Conservation (phyloP, 37 sponge, comb jelly and placozoan genomes). For the Petrosia ficiformis region DNA sequence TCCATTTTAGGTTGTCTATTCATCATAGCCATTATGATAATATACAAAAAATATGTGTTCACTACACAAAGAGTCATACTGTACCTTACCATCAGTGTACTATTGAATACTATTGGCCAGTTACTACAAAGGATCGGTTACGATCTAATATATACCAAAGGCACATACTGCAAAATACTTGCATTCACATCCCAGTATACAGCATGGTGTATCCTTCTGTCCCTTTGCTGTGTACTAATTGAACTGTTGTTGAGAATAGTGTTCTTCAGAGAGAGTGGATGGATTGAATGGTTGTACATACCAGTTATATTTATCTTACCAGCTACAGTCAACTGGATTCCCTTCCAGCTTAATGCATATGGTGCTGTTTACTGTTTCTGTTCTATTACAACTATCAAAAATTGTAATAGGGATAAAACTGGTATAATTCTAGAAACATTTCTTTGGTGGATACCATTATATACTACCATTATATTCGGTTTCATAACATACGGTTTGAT, state of each 20-base stretch:
- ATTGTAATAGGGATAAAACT: neutral
- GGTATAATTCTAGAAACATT: conserved; percentile 34
- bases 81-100: conserved; percentile 63
- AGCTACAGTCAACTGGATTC: conserved; percentile 47
- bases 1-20: conserved; percentile 25
- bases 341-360: conserved; percentile 41
- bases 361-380: conserved; percentile 61
- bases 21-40: conserved; percentile 55
- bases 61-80: conserved; percentile 71
- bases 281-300: conserved; percentile 30
- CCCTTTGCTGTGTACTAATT: conserved; percentile 35
- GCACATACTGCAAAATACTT: conserved; percentile 11
- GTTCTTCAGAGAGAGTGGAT: conserved; percentile 5
- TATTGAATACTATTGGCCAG: conserved; percentile 32
- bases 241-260: conserved; percentile 28
- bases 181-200: conserved; percentile 42
- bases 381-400: conserved; percentile 24
- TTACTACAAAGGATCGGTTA: conserved; percentile 16
- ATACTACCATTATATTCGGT: conserved; percentile 22
- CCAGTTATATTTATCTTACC: conserved; percentile 34
- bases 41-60: conserved; percentile 61
- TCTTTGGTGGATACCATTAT: conserved; percentile 59
- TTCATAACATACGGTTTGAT: conserved; percentile 8
- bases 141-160: neutral
- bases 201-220: conserved; percentile 16